Evolutionary conservation across 2,888 invertebrate species (phyloP).

Genomic region (Polymixis lichenea): DNA sequence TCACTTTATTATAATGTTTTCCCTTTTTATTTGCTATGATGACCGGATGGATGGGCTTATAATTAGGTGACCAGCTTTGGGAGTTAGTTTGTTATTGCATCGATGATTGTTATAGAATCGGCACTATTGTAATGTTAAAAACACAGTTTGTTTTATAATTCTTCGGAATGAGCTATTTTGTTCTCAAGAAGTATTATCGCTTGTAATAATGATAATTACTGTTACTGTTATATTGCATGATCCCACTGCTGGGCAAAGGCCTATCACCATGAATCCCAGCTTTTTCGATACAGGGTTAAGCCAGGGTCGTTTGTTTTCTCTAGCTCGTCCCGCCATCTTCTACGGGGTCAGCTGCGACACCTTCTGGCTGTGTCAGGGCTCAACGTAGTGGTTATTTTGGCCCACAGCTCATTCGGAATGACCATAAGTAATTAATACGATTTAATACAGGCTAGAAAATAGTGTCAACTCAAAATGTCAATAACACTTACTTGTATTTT

Average conservation of each 20-base stretch:
- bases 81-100: neutral
- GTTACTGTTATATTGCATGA: too few relatives aligned
- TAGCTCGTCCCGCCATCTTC: too few relatives aligned
- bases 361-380: too few relatives aligned
- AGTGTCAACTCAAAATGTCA: neutral
- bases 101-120: neutral
- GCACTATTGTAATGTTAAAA: neutral
- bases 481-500: neutral
- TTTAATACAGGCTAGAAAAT: neutral
- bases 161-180: neutral
- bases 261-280: too few relatives aligned
- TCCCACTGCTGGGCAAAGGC: too few relatives aligned
- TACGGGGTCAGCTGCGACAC: too few relatives aligned
- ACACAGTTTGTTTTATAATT: neutral
- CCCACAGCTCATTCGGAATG: too few relatives aligned
- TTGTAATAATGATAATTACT: neutral
- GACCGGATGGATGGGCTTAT: conserved; percentile 43
- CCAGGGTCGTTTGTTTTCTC: too few relatives aligned
- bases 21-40: conserved; percentile 63
- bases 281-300: too few relatives aligned
- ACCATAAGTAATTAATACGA: neutral
- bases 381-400: too few relatives aligned
- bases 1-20: conserved; percentile 74
- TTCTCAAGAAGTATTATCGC: neutral
- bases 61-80: conserved; percentile 14